phyloP scores from a whole-genome alignment of 1,140 invertebrate genomes.

The Solen grandis region DNA sequence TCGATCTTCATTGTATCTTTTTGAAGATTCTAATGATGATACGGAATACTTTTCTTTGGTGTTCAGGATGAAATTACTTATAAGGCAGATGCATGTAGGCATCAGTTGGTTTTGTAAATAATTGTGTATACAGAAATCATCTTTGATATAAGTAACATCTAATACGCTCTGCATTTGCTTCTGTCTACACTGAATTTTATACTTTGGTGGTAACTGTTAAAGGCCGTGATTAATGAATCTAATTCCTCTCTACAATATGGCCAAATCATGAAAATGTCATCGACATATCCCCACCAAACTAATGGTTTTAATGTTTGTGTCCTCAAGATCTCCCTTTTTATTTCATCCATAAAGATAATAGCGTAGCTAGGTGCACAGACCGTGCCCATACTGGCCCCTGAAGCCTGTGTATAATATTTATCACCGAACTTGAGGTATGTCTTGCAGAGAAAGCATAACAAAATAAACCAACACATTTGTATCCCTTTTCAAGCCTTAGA shows the following conservation, averaged over 20 bases:
- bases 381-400: no score
- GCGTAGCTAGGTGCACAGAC: no score
- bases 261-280: constrained; percentile 12
- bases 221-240: not conserved
- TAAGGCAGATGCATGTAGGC: constrained; percentile 1
- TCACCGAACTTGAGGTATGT: constrained; percentile 17
- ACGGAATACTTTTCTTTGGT: no score
- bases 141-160: not conserved
- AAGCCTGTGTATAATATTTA: no score
- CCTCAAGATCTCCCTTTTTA: not conserved
- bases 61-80: not conserved
- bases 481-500: no score
- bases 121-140: not conserved
- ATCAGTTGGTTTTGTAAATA: constrained; percentile 5
- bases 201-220: not conserved
- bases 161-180: not conserved
- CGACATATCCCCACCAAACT: constrained; percentile 6
- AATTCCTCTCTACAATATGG: constrained; percentile 15
- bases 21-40: no score
- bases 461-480: no score
- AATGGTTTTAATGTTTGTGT: not conserved
- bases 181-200: not conserved
- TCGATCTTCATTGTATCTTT: no score
- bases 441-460: not conserved
- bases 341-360: no score